Conservation (phyloP, 2,113 vertebrate genomes). For the Numenius arquata region DNA sequence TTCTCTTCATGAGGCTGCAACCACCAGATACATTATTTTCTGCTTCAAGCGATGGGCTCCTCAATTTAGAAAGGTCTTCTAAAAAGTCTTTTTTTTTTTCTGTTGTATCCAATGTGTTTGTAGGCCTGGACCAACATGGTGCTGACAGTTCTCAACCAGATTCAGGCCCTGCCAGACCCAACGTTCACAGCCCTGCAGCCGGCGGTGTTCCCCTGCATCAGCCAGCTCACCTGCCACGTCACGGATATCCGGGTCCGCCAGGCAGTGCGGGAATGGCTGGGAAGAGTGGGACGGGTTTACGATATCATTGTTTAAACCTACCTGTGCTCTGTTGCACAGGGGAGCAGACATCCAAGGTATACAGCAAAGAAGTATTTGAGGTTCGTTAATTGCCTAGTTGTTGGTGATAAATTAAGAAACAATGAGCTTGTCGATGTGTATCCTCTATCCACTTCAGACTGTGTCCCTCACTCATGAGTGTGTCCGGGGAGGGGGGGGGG, state of each 20-base stretch:
- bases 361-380: neutral
- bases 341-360: neutral
- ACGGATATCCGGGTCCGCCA: slow-evolving; percentile 90
- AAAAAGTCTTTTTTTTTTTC: neutral
- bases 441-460: slow-evolving; percentile 9
- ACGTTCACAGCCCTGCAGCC: slow-evolving; percentile 92
- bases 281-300: slow-evolving; percentile 90
- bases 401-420: slow-evolving; percentile 32
- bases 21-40: neutral
- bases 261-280: slow-evolving; percentile 93
- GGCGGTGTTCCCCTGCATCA: slow-evolving; percentile 92
- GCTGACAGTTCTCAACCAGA: slow-evolving; percentile 92
- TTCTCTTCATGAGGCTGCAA: neutral
- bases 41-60: neutral
- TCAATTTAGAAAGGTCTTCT: neutral
- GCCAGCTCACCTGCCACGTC: slow-evolving; percentile 94
- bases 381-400: neutral
- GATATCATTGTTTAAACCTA: slow-evolving; percentile 82
- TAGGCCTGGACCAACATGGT: slow-evolving; percentile 99
- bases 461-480: neutral
- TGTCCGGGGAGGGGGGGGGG: neutral
- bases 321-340: neutral
- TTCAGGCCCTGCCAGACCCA: slow-evolving; percentile 88
- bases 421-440: neutral
- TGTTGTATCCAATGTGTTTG: neutral